Evolutionary conservation across 2,797 vertebrate genomes (phyloP).

Genomic region (Todus mexicanus): DNA sequence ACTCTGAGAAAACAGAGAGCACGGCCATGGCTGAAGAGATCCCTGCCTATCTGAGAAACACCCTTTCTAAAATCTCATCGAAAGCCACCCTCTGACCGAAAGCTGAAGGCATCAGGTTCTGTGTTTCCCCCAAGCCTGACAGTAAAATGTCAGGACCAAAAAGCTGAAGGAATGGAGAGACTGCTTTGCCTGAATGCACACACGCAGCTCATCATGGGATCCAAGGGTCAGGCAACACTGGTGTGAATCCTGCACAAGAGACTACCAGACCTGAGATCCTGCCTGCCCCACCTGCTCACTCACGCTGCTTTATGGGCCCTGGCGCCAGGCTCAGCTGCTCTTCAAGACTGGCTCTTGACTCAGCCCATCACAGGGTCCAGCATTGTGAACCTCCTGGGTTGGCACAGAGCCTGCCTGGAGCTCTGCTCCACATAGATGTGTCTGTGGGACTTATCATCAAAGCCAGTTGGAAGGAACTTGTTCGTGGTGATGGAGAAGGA

Average conservation of each 20-base stretch:
- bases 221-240: neutral
- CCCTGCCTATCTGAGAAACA: neutral
- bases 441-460: neutral
- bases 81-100: neutral
- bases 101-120: neutral
- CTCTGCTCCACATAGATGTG: rapidly evolving
- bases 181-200: neutral
- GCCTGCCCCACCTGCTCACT: neutral
- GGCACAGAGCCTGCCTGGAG: neutral
- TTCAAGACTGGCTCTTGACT: neutral
- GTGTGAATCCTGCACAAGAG: neutral
- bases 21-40: neutral
- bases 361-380: neutral
- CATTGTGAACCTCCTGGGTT: neutral
- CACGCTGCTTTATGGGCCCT: neutral
- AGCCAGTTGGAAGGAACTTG: neutral
- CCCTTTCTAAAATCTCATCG: neutral
- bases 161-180: neutral
- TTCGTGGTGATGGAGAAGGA: neutral
- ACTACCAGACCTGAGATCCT: neutral
- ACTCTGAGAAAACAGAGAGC: neutral
- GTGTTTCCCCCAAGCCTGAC: neutral
- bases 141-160: neutral
- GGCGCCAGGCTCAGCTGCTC: neutral
- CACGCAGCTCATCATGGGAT: rapidly evolving